Evolutionary conservation across 2,797 vertebrate species (phyloP).

Genomic region (Ceryle rudis): DNA sequence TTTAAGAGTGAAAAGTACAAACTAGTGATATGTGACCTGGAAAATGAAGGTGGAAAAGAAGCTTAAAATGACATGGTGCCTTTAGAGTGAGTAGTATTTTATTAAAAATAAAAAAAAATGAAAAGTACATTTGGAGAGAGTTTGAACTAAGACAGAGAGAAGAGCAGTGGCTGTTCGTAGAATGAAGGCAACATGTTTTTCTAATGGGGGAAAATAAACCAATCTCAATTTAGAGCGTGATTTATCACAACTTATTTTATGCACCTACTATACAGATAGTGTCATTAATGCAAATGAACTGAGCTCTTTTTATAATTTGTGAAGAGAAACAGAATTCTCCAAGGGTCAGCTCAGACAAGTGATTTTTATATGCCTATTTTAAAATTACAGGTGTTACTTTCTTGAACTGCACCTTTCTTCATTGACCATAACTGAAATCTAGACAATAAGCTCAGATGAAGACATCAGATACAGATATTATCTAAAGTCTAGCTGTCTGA

Average conservation of each 20-base stretch:
- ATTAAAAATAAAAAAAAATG: not conserved
- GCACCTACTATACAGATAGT: not conserved
- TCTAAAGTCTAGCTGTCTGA: not conserved
- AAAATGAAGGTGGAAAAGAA: not conserved
- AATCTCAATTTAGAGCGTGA: fast-evolving
- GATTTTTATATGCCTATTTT: not conserved
- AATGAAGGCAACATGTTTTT: not conserved
- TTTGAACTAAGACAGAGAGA: not conserved
- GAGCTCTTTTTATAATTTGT: not conserved
- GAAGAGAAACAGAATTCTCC: not conserved
- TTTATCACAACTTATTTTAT: not conserved
- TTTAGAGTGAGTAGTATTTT: not conserved
- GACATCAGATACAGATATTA: not conserved
- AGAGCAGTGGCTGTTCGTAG: not conserved
- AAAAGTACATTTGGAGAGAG: not conserved
- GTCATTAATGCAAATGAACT: not conserved
- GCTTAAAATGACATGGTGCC: not conserved
- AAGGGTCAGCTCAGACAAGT: not conserved
- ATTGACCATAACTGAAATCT: not conserved
- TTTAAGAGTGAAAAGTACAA: not conserved
- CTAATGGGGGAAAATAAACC: not conserved
- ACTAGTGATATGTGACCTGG: not conserved
- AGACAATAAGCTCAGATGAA: not conserved
- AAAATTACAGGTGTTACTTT: not conserved
- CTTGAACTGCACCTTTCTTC: not conserved